Evolutionary conservation across 2,888 invertebrate species (phyloP), one percentile per base, ranked within the genome.

Genomic region (Diarsia dahlii): DNA sequence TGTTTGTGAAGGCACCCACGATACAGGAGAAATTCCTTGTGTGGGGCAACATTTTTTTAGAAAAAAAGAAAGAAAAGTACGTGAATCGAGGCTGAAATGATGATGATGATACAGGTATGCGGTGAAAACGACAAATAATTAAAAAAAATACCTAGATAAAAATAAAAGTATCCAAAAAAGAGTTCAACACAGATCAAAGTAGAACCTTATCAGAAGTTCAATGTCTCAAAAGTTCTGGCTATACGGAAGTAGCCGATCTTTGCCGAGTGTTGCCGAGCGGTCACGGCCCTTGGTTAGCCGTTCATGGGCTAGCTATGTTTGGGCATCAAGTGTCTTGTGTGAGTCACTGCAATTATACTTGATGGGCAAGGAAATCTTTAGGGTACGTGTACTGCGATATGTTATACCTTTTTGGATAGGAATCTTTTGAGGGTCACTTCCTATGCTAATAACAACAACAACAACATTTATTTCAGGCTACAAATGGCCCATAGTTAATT

Each of bases 221-320:
- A 78, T 78, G 76, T 74, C 60, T 69, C 75, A 69, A 75, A 71
- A 68, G 82, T 64, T 28, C 58, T 69, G 74, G 20, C 72, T 54
- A 39, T 54, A 56, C 84, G 84, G 84, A 84, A 84, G 83, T 85
- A 45, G 66, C 34, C 68, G 67, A 80, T 46, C 72, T 76, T 48
- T 80, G 72, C 80, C 76, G 75, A 75, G 56, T 67, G 54, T 20
- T 46, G 52, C 78, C 76, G 76, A 65, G 69, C 65, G 82, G 76
- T 85, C 83, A 76, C 63, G 82, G 78, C 73, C 83, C 79, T 82
- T 79, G 64, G 65, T 80, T 87, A 87, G 77, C 60, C 72, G 67
- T 71, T 66, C 50, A 64, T 52, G 50, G 54, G 34, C 63, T 20
- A 39, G 45, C 87, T 80, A 78, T 88, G 80, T 79, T 77, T 84